Conservation (phyloP, 1,140 invertebrate genomes). For the Drosophila sechellia region DNA sequence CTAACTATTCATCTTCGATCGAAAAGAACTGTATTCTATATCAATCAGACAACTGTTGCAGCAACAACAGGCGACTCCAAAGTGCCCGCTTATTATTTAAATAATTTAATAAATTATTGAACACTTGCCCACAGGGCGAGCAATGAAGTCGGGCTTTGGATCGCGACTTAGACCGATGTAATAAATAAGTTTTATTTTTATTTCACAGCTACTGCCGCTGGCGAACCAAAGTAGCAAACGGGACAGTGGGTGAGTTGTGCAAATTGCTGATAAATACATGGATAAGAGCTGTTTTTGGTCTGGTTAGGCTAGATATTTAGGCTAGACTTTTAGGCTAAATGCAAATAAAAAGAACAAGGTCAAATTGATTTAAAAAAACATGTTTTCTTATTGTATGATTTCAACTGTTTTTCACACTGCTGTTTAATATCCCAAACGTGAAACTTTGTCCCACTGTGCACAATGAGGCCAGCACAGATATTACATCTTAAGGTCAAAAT, state of each 20-base stretch:
- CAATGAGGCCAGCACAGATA: constrained; percentile 53
- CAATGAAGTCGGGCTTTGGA: constrained; percentile 15
- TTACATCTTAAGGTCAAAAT: constrained; percentile 73
- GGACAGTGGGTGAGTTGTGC: constrained; percentile 44
- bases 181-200: constrained; percentile 69
- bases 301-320: too few relatives aligned
- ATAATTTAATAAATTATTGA: constrained; percentile 72
- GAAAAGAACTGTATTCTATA: constrained; percentile 39
- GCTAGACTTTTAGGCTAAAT: background rate
- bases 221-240: constrained; percentile 21
- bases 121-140: constrained; percentile 19
- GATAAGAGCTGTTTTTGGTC: background rate
- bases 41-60: constrained; percentile 44
- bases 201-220: constrained; percentile 62
- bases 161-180: constrained; percentile 27
- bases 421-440: too few relatives aligned
- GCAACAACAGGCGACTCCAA: constrained; percentile 23
- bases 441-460: constrained; percentile 43
- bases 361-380: too few relatives aligned
- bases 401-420: too few relatives aligned
- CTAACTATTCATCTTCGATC: constrained; percentile 3
- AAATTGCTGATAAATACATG: constrained; percentile 5
- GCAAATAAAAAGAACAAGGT: too few relatives aligned
- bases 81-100: constrained; percentile 63
- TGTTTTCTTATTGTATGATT: too few relatives aligned